phyloP scores from a whole-genome alignment of 2,113 vertebrate genomes.

The Psilopsiagon aurifrons region DNA sequence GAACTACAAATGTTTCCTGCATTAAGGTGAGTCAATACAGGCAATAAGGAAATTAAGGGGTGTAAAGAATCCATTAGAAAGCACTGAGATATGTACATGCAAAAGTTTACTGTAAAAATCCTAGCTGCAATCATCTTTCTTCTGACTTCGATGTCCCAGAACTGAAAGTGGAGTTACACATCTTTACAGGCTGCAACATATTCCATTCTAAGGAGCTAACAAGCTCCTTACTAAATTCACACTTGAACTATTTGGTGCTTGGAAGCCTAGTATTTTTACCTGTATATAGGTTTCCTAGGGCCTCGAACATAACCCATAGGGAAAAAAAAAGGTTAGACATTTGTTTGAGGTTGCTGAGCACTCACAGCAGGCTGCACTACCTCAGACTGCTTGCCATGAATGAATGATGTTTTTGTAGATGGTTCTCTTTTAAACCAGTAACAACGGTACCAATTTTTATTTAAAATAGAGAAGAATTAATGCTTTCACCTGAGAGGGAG shows the following conservation, averaged over 20 bases:
- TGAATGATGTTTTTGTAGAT: accelerated
- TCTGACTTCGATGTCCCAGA: not conserved
- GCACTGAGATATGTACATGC: not conserved
- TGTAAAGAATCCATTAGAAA: not conserved
- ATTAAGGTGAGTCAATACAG: not conserved
- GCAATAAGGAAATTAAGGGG: not conserved
- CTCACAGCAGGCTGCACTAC: not conserved
- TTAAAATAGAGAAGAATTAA: not conserved
- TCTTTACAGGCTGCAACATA: accelerated
- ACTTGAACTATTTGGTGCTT: not conserved
- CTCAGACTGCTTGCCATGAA: not conserved
- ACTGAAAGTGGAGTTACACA: not conserved
- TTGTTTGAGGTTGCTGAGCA: not conserved
- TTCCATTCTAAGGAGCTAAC: not conserved
- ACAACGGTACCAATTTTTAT: not conserved
- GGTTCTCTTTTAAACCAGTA: not conserved
- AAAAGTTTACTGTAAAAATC: not conserved
- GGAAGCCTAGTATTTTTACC: not conserved
- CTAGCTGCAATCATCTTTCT: not conserved
- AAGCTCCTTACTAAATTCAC: not conserved
- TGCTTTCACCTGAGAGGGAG: not conserved
- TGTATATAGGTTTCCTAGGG: not conserved
- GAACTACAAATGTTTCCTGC: not conserved
- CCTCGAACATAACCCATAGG: not conserved
- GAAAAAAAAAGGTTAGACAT: not conserved